These are phyloP conservation scores for Drosophila nikananu DNA, from an alignment of 1,140 invertebrate genomes.

Conservation along the genomic window DNA sequence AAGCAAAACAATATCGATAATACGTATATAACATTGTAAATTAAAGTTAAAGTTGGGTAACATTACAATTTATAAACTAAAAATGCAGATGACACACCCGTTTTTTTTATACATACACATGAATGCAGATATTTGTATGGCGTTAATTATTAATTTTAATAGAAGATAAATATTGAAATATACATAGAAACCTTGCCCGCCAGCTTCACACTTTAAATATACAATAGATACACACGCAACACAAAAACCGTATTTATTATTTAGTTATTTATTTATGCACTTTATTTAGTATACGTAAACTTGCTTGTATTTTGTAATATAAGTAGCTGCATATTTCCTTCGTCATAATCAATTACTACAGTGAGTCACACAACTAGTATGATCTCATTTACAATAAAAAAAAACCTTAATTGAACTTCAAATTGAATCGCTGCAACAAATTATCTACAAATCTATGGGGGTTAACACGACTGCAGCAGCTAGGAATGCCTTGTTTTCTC, in stretches of 20 bases:
- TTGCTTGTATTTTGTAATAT: conserved; percentile 40
- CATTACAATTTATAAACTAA: conserved; percentile 16
- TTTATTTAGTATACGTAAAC: conserved; percentile 40
- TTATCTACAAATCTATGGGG: conserved; percentile 8
- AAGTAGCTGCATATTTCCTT: conserved; percentile 36
- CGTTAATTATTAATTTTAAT: conserved; percentile 1
- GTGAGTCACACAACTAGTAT: conserved; percentile 31
- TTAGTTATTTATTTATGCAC: conserved; percentile 33
- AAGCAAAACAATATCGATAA: conserved; percentile 32
- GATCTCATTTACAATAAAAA: conserved; percentile 14
- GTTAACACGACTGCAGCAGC: conserved; percentile 10
- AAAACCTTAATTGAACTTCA: conserved; percentile 11
- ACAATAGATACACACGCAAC: conserved; percentile 29
- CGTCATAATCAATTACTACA: conserved; percentile 35
- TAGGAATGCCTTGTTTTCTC: conserved; percentile 9
- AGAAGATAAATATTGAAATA: not conserved
- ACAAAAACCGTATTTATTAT: conserved; percentile 26
- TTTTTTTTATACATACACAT: not conserved
- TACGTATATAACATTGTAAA: conserved; percentile 16
- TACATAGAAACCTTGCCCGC: conserved; percentile 9
- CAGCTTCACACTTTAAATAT: conserved; percentile 14
- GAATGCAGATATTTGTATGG: conserved; percentile 15
- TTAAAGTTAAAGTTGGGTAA: not conserved
- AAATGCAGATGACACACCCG: conserved; percentile 12
- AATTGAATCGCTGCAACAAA: conserved; percentile 20